phyloP scores from a whole-genome alignment of 2,888 invertebrate species.

The Apamea crenata region DNA sequence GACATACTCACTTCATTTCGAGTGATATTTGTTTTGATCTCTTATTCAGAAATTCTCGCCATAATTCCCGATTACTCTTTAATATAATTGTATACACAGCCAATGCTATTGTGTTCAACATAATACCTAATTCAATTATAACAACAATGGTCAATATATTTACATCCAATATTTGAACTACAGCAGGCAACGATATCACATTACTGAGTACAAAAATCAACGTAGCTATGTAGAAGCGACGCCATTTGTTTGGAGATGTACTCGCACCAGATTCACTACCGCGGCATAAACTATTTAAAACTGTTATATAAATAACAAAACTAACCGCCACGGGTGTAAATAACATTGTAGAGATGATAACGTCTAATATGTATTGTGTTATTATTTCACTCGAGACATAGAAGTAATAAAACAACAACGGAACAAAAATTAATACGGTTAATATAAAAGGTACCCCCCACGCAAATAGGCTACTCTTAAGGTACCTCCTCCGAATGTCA shows the following conservation, averaged over 20 bases:
- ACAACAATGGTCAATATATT: not conserved
- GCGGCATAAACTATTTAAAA: not conserved
- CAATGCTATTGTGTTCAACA: too few relatives aligned
- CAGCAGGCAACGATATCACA: not conserved
- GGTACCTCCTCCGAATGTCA: constrained; percentile 7
- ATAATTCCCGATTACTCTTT: too few relatives aligned
- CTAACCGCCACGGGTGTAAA: too few relatives aligned
- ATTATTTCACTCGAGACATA: not conserved
- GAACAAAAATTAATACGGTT: too few relatives aligned
- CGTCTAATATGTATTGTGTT: not conserved
- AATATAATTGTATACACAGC: too few relatives aligned
- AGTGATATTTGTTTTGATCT: too few relatives aligned
- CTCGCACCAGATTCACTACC: too few relatives aligned
- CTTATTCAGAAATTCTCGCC: too few relatives aligned
- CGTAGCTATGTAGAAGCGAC: constrained; percentile 16
- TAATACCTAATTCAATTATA: not conserved
- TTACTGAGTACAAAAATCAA: constrained; percentile 27
- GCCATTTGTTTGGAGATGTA: constrained; percentile 4
- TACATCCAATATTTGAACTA: not conserved
- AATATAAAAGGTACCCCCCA: constrained; percentile 3
- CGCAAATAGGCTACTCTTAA: constrained; percentile 12
- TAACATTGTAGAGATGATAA: not conserved
- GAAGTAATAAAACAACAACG: too few relatives aligned
- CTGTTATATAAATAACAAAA: not conserved
- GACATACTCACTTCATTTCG: too few relatives aligned